phyloP scores from a whole-genome alignment of 2,797 vertebrate genomes.

The Avahi laniger region DNA sequence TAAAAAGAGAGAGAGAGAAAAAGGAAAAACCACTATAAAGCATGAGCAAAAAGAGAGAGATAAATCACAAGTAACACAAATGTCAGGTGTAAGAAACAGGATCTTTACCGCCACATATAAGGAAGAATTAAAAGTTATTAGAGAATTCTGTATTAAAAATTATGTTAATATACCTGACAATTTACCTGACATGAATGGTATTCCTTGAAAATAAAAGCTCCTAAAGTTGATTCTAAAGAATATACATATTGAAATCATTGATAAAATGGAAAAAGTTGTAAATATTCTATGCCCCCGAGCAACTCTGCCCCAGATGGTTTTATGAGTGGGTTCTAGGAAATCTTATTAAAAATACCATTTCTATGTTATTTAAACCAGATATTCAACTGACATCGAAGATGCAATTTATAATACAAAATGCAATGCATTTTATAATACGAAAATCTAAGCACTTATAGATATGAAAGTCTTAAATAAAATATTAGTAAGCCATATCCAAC shows the following conservation, averaged over 20 bases:
- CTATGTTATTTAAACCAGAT: conserved; percentile 31
- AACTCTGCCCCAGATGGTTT: not conserved
- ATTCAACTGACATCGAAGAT: not conserved
- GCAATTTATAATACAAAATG: conserved; percentile 38
- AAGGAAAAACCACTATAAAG: not conserved
- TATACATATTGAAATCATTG: not conserved
- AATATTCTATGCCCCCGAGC: not conserved
- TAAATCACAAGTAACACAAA: not conserved
- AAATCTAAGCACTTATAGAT: not conserved
- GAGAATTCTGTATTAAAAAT: not conserved
- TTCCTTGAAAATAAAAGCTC: not conserved
- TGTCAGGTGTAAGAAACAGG: not conserved
- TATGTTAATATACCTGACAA: not conserved
- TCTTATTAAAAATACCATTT: conserved; percentile 41
- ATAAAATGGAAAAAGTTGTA: conserved; percentile 22
- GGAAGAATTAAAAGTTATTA: conserved; percentile 8
- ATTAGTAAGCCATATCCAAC: conserved; percentile 35
- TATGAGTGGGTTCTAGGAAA: conserved; percentile 49
- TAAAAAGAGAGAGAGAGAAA: not conserved
- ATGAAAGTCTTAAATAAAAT: conserved; percentile 55
- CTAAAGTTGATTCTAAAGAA: conserved; percentile 27
- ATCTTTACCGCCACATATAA: not conserved
- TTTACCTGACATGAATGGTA: not conserved
- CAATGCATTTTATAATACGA: not conserved
- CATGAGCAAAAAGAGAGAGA: not conserved